phyloP scores from a whole-genome alignment of 30 jellyfish, hydroid and myxozoan genomes.

The Chrysaora quinquecirrha region DNA sequence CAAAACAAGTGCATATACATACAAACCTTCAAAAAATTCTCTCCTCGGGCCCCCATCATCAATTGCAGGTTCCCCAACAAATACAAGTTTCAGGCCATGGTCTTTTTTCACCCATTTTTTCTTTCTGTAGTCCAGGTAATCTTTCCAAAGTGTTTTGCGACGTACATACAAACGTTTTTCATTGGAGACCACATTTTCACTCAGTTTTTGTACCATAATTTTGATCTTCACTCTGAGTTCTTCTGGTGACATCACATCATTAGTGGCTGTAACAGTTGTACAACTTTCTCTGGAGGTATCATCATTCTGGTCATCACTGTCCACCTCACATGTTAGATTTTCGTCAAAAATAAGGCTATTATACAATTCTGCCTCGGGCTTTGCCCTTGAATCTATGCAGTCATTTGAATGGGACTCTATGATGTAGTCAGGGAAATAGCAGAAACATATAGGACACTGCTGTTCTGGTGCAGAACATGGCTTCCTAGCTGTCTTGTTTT shows the following conservation, averaged over 20 bases:
- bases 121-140: constrained; percentile 13
- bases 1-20: too few relatives aligned
- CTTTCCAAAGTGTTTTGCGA: constrained; percentile 15
- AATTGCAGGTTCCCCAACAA: constrained; percentile 28
- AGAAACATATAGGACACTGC: constrained; percentile 8
- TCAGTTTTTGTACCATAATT: neutral
- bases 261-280: neutral
- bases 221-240: neutral
- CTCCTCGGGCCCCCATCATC: constrained; percentile 36
- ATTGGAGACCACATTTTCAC: neutral
- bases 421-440: neutral
- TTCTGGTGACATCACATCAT: neutral
- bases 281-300: neutral
- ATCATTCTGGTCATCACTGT: neutral
- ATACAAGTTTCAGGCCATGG: neutral
- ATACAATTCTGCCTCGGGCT: constrained; percentile 5
- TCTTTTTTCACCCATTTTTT: neutral
- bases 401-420: constrained; percentile 3
- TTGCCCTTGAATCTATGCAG: neutral
- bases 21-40: constrained; percentile 23
- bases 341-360: constrained; percentile 13
- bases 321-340: neutral
- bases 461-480: neutral
- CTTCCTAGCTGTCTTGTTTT: neutral
- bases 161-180: neutral